Base-by-base conservation (phyloP, 2,888 invertebrate species). In the Agrilus cyanescens region DNA sequence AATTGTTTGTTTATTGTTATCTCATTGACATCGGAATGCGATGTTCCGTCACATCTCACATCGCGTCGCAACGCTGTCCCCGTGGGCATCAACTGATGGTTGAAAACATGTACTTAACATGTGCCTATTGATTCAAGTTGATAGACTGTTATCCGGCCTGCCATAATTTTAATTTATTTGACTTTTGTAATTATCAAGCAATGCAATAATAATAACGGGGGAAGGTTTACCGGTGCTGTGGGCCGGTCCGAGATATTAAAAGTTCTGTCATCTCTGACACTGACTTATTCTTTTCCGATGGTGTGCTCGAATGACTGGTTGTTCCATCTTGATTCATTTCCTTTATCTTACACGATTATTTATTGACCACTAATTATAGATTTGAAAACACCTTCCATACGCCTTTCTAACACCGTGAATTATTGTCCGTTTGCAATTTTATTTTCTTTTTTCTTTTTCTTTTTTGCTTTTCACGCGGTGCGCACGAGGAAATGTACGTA, bases 361-460 rank as follows among this genome's bases (percentile, higher is more conserved):
- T 57, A 57, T 57, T 55, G 53, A 48, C 45, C 55, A 48, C 54
- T 57, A 57, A 57, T 57, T 57, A 57, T 57, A 57, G 56, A 53
- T 53, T 52, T 50, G 54, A 57, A 57, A 57, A 57, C 56, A 57
- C 53, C 47, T 48, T 48, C 51, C 45, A 51, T 52, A 50, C 56
- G 51, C 54, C 53, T 51, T 51, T 52, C 52, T 50, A 51, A 50
- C 52, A 43, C 32, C 37, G 41, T 43, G 40, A 46, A 40, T 43
- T 46, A 40, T 46, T 46, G 42, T 25, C 10, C 43, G 31, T 43
- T 46, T 34, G 46, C 40, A 37, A 46, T 39, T 40, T 46, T 32
- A 2, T 18, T 4, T 18, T 18, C 5, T 3, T 18, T 18, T 10
- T 25, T 25, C 10, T 10, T 25, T 25, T 25, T 10, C 1, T 25